These are phyloP conservation scores for Vicugna pacos DNA, from an alignment of 2,113 vertebrate species.

Conservation along the genomic window DNA sequence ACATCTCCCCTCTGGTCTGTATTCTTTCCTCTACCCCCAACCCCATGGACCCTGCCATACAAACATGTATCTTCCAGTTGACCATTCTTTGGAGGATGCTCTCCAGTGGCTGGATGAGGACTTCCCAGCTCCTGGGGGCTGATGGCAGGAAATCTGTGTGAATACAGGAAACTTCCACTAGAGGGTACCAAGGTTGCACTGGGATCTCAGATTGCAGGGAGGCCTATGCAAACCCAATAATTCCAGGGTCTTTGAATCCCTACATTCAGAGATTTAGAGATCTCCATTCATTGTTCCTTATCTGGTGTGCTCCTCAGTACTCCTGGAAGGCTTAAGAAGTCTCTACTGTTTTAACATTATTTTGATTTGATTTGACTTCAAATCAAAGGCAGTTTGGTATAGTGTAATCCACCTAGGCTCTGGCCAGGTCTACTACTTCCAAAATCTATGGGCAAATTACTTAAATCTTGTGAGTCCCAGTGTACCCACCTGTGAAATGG, in stretches of 20 bases:
- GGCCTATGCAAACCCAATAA: not conserved
- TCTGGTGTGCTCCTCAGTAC: not conserved
- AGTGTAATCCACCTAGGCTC: not conserved
- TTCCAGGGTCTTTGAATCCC: not conserved
- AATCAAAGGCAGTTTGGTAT: not conserved
- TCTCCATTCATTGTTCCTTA: not conserved
- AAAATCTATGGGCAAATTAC: constrained; percentile 29
- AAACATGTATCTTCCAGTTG: not conserved
- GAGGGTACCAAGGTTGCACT: constrained; percentile 73
- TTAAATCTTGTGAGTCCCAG: not conserved
- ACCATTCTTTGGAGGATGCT: not conserved
- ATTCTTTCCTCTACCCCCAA: not conserved
- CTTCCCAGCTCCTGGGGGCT: not conserved
- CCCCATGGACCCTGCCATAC: not conserved
- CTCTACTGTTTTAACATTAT: not conserved
- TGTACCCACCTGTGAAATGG: constrained; percentile 30
- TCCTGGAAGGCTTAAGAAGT: not conserved
- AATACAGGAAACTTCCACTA: constrained; percentile 76
- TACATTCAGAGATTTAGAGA: not conserved
- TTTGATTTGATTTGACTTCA: constrained; percentile 49
- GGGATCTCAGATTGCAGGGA: not conserved
- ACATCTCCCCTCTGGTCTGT: not conserved
- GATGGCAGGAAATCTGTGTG: not conserved
- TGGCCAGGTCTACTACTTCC: not conserved
- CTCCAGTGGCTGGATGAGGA: not conserved